Evolutionary conservation across 1,140 invertebrate species (phyloP).

Genomic region (Phocides pigmalion): DNA sequence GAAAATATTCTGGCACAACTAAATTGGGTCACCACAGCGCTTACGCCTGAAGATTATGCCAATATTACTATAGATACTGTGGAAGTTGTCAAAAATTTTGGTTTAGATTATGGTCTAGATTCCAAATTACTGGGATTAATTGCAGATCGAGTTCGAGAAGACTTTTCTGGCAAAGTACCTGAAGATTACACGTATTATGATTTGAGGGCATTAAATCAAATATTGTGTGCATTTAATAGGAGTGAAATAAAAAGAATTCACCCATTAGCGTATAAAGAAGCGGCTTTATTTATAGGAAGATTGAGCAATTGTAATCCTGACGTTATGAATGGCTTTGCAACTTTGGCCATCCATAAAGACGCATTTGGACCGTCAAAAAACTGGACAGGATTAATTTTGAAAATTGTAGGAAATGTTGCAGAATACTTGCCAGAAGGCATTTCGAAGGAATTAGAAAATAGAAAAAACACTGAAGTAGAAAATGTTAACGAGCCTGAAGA

Average conservation of each 20-base stretch:
- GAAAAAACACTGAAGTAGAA: background rate
- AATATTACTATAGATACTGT: constrained; percentile 80
- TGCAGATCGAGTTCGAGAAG: constrained; percentile 70
- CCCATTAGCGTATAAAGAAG: constrained; percentile 76
- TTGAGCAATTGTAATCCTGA: constrained; percentile 68
- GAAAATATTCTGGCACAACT: constrained; percentile 69
- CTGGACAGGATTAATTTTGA: constrained; percentile 66
- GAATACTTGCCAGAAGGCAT: constrained; percentile 56
- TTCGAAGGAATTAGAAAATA: background rate
- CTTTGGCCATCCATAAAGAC: constrained; percentile 60
- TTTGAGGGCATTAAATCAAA: constrained; percentile 74
- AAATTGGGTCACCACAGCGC: constrained; percentile 75
- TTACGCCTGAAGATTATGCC: constrained; percentile 67
- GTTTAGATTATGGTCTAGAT: constrained; percentile 72
- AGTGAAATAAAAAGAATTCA: constrained; percentile 78
- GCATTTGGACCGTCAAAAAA: constrained; percentile 69
- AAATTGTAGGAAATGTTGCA: constrained; percentile 56
- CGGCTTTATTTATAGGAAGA: constrained; percentile 65
- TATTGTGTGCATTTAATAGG: constrained; percentile 80
- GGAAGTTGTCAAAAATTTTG: constrained; percentile 81
- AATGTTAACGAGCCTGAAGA: background rate
- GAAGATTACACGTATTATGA: constrained; percentile 82
- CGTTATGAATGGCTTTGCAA: constrained; percentile 66
- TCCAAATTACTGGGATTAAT: constrained; percentile 69
- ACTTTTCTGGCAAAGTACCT: constrained; percentile 80